A percentile compares a stretch with the other conserved stretches of the same genome.
Conservation (phyloP, 2,888 invertebrate species). For the Lysandra coridon region DNA sequence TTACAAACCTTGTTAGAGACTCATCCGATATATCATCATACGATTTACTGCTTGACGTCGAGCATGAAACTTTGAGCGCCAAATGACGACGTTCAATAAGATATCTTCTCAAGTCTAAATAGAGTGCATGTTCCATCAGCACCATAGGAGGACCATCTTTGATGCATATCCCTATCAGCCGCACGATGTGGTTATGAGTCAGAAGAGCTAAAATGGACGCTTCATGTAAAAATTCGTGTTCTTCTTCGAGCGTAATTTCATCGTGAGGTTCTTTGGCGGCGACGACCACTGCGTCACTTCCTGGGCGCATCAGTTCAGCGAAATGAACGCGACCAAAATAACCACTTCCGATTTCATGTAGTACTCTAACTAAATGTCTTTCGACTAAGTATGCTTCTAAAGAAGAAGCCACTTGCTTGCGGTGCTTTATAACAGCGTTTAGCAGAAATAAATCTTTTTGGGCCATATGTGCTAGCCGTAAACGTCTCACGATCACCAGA, state of each 20-base stretch:
- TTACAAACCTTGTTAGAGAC: conserved; percentile 54
- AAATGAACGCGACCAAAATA: conserved; percentile 57
- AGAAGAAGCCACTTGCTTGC: conserved; percentile 42
- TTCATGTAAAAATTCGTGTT: conserved; percentile 86
- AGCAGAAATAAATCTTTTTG: conserved; percentile 36
- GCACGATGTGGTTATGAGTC: conserved; percentile 91
- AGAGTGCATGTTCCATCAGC: conserved; percentile 94
- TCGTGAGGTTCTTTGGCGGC: conserved; percentile 92
- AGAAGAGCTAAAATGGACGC: conserved; percentile 94
- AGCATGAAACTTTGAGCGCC: conserved; percentile 82
- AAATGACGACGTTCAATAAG: conserved; percentile 85
- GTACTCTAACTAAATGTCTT: conserved; percentile 47
- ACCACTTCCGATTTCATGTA: conserved; percentile 56
- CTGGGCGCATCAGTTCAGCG: conserved; percentile 50
- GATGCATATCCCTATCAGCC: conserved; percentile 88
- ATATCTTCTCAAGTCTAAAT: conserved; percentile 93
- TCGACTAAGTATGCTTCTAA: conserved; percentile 47
- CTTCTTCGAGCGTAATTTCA: conserved; percentile 88
- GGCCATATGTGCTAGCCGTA: conserved; percentile 59
- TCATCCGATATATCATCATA: conserved; percentile 50
- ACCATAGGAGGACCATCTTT: conserved; percentile 90
- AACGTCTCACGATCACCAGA: conserved; percentile 80
- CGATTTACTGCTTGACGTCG: conserved; percentile 82
- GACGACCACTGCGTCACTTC: conserved; percentile 76
- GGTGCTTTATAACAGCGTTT: conserved; percentile 47